Percentiles rank a stretch among this genome's conserved stretches.
These are phyloP conservation scores for Astropecten irregularis DNA, from an alignment of 53 echinoderm and acorn worm genomes.

Conservation along the genomic window DNA sequence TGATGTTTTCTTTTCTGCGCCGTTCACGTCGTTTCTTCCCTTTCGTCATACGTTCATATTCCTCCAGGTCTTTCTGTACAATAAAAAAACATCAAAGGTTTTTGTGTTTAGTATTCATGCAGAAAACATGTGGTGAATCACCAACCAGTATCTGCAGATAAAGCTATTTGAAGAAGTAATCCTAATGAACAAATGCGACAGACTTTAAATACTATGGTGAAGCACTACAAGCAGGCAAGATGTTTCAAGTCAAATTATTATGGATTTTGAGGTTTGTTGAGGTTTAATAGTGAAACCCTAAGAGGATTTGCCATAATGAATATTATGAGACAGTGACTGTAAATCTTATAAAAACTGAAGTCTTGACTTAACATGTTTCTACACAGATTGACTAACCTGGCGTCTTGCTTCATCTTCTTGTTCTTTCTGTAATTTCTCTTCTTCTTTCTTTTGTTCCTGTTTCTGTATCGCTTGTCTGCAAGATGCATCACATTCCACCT, in stretches of 20 bases:
- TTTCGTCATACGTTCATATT: slow-evolving; percentile 79
- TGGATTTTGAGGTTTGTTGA: neutral
- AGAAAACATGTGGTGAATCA: no score
- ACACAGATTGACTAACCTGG: slow-evolving; percentile 75
- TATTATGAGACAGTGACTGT: no score
- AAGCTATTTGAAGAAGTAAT: neutral
- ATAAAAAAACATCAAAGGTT: no score
- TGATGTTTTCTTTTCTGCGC: slow-evolving; percentile 68
- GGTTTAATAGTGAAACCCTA: no score
- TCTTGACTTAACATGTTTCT: no score
- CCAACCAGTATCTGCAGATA: no score
- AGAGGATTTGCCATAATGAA: no score
- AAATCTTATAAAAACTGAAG: no score
- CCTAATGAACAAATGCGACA: neutral
- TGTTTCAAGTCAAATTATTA: neutral
- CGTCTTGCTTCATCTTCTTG: slow-evolving; percentile 67
- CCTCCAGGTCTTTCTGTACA: slow-evolving; percentile 82
- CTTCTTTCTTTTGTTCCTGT: slow-evolving; percentile 62
- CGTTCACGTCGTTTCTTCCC: slow-evolving; percentile 79
- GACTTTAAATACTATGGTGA: no score
- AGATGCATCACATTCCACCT: slow-evolving; percentile 75
- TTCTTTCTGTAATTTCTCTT: slow-evolving; percentile 69
- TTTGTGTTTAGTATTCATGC: neutral
- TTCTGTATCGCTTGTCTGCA: slow-evolving; percentile 80
- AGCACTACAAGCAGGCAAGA: neutral